Conservation (phyloP, 2,797 vertebrate species). For the Pitangus sulphuratus region DNA sequence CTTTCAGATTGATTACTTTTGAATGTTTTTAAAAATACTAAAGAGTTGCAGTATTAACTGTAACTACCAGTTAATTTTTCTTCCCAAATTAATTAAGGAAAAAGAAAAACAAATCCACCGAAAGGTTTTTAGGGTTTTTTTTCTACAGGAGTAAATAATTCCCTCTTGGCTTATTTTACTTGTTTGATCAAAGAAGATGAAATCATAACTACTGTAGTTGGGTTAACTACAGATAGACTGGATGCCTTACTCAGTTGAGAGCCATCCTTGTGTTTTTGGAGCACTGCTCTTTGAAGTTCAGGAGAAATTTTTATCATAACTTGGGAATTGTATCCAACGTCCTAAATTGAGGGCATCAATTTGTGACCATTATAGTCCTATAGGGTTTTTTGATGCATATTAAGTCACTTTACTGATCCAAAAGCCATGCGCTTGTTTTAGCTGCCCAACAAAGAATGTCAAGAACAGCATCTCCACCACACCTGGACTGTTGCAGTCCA, state of each 20-base stretch:
- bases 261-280: not conserved
- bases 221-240: not conserved
- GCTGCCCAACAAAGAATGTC: not conserved
- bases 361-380: not conserved
- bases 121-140: not conserved
- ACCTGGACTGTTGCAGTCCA: not conserved
- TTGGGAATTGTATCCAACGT: not conserved
- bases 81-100: not conserved
- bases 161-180: not conserved
- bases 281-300: not conserved
- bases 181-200: not conserved
- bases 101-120: not conserved
- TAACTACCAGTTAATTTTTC: not conserved
- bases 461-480: not conserved
- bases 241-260: not conserved
- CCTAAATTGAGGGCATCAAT: not conserved
- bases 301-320: not conserved
- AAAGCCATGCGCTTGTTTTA: not conserved
- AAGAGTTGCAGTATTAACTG: not conserved
- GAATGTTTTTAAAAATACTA: not conserved
- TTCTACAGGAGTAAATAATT: not conserved
- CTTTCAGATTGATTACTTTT: slow-evolving; percentile 16
- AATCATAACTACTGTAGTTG: not conserved
- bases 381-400: not conserved
- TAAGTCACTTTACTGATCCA: not conserved